Conservation (phyloP, 92 coral and sea anemone genomes). For the Actinostola sp. region DNA sequence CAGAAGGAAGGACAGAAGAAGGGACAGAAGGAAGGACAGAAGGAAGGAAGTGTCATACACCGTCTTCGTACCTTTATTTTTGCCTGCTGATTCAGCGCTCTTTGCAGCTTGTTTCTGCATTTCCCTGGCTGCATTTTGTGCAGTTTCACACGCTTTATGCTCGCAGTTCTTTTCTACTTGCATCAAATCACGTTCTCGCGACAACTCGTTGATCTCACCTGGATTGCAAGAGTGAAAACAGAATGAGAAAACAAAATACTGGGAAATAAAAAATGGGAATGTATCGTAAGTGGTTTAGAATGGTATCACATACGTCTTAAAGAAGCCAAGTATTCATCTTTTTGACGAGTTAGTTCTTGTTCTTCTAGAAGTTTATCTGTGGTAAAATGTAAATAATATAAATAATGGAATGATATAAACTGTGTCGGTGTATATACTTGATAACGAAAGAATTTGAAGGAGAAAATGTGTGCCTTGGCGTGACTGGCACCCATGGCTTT, state of each 20-base stretch:
- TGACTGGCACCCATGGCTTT: too few species aligned
- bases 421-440: too few species aligned
- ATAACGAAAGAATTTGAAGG: too few species aligned
- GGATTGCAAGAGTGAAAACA: neutral
- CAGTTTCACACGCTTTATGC: conserved; percentile 90
- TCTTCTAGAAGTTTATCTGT: conserved; percentile 92
- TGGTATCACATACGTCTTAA: conserved; percentile 66
- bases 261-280: neutral
- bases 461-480: too few species aligned
- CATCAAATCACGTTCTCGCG: conserved; percentile 80
- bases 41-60: neutral
- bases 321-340: conserved; percentile 89
- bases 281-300: neutral
- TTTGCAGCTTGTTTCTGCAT: conserved; percentile 99
- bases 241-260: neutral
- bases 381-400: neutral
- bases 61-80: conserved; percentile 75
- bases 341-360: conserved; percentile 80
- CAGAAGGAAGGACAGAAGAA: too few species aligned
- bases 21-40: neutral
- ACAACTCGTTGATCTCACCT: conserved; percentile 87
- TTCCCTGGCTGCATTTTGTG: conserved; percentile 89
- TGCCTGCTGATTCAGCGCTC: conserved; percentile 96
- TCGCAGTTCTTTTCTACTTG: conserved; percentile 87
- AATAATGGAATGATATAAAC: neutral